phyloP scores from a whole-genome alignment of 1,140 invertebrate species.

The Elymnias hypermnestra region DNA sequence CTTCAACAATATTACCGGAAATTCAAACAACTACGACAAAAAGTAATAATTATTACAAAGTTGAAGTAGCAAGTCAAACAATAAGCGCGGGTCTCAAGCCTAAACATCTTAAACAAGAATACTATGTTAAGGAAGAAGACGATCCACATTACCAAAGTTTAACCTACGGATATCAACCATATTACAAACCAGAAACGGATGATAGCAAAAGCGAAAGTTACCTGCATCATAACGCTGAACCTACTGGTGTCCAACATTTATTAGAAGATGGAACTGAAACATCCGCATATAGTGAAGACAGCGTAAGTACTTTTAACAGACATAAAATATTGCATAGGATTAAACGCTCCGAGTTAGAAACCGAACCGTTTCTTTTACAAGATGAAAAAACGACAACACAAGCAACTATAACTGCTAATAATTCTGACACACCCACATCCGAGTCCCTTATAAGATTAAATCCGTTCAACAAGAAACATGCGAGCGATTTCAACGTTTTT shows the following conservation, averaged over 20 bases:
- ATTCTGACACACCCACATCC: constrained; percentile 24
- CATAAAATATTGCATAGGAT: constrained; percentile 18
- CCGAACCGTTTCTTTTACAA: constrained; percentile 30
- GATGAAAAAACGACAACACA: constrained; percentile 15
- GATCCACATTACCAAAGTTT: constrained; percentile 4
- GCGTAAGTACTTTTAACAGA: constrained; percentile 52
- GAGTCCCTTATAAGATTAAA: constrained; percentile 35
- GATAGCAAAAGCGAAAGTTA: constrained; percentile 37
- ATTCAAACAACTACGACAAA: constrained; percentile 40
- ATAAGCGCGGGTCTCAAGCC: constrained; percentile 30
- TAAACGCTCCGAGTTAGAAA: constrained; percentile 31
- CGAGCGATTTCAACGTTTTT: constrained; percentile 33
- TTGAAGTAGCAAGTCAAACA: constrained; percentile 55
- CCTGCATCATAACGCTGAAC: constrained; percentile 39
- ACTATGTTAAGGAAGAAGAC: constrained; percentile 12
- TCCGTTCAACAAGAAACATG: constrained; percentile 26
- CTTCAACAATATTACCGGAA: constrained; percentile 23
- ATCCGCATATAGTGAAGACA: constrained; percentile 51
- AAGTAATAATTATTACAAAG: constrained; percentile 58
- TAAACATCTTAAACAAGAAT: constrained; percentile 23
- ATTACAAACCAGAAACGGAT: constrained; percentile 21
- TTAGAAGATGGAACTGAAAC: constrained; percentile 49
- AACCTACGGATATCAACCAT: constrained; percentile 23
- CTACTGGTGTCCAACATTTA: constrained; percentile 52
- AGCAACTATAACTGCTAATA: constrained; percentile 6